phyloP scores from a whole-genome alignment of 2,888 invertebrate genomes.

The Mythimna albipuncta region DNA sequence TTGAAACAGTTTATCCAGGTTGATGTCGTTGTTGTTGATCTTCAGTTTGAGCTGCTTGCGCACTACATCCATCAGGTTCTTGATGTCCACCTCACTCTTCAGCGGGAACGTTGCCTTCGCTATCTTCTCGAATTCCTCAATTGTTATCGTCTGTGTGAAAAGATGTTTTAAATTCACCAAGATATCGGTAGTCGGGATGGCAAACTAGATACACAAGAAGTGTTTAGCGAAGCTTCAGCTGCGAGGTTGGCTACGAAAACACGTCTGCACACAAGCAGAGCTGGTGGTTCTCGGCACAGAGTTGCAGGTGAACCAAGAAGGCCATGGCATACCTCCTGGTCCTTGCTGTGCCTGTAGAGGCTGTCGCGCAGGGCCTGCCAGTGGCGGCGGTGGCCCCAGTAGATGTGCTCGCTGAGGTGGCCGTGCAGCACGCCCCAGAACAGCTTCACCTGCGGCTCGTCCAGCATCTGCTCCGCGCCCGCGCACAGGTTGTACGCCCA shows the following conservation, averaged over 20 bases:
- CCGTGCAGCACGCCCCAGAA: conserved; percentile 87
- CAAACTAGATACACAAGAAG: too few species aligned
- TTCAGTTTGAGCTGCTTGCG: conserved; percentile 87
- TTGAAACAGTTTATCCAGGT: conserved; percentile 85
- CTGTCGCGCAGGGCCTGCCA: conserved; percentile 78
- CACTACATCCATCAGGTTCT: conserved; percentile 83
- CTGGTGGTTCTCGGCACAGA: too few species aligned
- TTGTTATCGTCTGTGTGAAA: conserved; percentile 77
- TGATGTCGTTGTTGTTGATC: conserved; percentile 77
- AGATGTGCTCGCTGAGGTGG: conserved; percentile 82
- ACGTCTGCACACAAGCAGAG: too few species aligned
- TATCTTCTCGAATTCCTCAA: conserved; percentile 86
- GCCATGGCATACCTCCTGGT: conserved; percentile 43
- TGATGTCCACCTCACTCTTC: conserved; percentile 88
- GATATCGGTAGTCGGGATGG: background rate
- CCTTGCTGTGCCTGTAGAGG: conserved; percentile 76
- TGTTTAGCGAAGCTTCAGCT: background rate
- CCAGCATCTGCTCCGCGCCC: conserved; percentile 86
- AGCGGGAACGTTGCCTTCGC: conserved; percentile 82
- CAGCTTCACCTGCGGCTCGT: conserved; percentile 85
- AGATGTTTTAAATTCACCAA: background rate
- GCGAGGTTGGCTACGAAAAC: too few species aligned
- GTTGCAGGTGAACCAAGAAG: too few species aligned
- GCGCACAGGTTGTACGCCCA: conserved; percentile 89
- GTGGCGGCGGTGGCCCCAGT: conserved; percentile 82